A percentile compares a stretch with the other conserved stretches of the same genome.
phyloP scores from a whole-genome alignment of 2,113 vertebrate species.

The Gnathonemus echidnorhynchus region DNA sequence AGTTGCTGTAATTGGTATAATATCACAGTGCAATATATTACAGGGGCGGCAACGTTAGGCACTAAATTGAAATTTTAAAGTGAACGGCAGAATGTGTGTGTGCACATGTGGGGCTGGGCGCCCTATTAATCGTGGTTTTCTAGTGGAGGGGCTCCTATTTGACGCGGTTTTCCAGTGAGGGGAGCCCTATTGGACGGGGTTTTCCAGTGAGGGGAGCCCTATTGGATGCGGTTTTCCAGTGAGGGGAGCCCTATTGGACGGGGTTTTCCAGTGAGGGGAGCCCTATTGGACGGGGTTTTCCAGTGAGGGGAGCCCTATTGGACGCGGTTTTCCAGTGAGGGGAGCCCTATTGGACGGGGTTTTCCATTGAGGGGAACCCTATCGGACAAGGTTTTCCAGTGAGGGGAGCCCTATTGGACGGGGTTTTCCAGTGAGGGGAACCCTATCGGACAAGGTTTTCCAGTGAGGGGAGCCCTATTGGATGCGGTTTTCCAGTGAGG shows the following conservation, averaged over 20 bases:
- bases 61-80: conserved; percentile 95
- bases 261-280: conserved; percentile 42
- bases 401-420: no score
- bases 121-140: conserved; percentile 98
- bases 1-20: conserved; percentile 80
- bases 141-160: conserved; percentile 27
- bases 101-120: conserved; percentile 78
- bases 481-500: no score
- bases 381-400: conserved; percentile 22
- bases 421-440: no score
- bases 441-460: no score
- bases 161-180: conserved; percentile 79
- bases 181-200: no score
- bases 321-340: no score
- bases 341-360: no score
- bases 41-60: conserved; percentile 78
- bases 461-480: no score
- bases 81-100: conserved; percentile 69
- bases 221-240: no score
- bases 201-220: no score
- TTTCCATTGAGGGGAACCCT: background rate
- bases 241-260: conserved; percentile 44
- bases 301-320: no score
- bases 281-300: no score
- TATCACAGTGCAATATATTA: conserved; percentile 77